Evolutionary conservation across 2,888 invertebrate species (phyloP).

Genomic region (Cephus rjabovi): DNA sequence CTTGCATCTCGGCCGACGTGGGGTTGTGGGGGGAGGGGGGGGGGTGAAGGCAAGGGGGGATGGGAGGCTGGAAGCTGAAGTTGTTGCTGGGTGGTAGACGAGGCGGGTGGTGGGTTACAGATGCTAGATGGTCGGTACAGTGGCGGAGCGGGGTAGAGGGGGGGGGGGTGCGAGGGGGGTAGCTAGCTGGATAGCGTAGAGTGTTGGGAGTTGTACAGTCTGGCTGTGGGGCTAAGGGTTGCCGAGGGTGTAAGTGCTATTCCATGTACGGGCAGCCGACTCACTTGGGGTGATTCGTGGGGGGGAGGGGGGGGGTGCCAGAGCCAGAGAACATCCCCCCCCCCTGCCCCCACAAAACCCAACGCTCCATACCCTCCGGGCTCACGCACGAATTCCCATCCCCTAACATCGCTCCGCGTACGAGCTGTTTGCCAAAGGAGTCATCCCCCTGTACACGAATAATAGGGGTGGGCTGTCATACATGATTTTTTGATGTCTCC

Average conservation of each 20-base stretch:
- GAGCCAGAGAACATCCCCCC: conserved; percentile 7
- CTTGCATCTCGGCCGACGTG: not conserved
- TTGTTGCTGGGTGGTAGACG: not conserved
- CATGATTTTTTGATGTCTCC: conserved; percentile 40
- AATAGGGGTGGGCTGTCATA: conserved; percentile 32
- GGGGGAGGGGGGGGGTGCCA: not conserved
- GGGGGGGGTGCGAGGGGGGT: conserved; percentile 15
- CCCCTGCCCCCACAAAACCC: conserved; percentile 6
- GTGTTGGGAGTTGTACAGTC: conserved; percentile 26
- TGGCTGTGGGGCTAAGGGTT: conserved; percentile 37
- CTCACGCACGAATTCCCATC: not conserved
- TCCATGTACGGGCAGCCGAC: conserved; percentile 59
- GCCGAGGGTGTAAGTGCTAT: conserved; percentile 62
- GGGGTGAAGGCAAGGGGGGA: too few species aligned
- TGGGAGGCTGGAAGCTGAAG: not conserved
- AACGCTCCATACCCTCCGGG: not conserved
- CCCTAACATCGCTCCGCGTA: not conserved
- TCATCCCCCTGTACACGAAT: conserved; percentile 35
- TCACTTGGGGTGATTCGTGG: not conserved
- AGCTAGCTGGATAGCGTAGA: conserved; percentile 4
- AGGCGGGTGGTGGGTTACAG: not conserved
- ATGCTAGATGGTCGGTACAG: not conserved
- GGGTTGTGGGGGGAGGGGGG: too few species aligned
- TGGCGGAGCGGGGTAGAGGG: not conserved
- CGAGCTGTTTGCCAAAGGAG: conserved; percentile 37